A percentile compares a stretch with the other conserved stretches of the same genome.
Evolutionary conservation across 2,113 vertebrate genomes (phyloP).

Genomic region (Podocnemis expansa): DNA sequence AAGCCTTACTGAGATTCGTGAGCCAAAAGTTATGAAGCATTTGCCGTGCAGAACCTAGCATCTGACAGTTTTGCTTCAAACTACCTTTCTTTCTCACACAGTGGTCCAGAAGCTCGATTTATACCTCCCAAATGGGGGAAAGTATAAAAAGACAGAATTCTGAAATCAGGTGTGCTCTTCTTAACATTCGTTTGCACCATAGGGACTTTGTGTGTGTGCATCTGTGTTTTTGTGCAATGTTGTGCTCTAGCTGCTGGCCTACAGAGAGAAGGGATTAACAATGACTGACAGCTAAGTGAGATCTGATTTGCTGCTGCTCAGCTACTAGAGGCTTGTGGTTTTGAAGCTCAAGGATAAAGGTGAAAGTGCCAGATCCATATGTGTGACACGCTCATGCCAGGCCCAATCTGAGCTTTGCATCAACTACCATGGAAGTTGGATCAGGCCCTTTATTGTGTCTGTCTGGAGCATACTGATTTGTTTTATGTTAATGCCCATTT

Average conservation of each 20-base stretch:
- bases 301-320: background rate
- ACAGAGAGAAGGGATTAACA: background rate
- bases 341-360: background rate
- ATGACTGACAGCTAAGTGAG: background rate
- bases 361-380: background rate
- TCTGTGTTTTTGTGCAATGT: no score
- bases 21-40: background rate
- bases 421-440: background rate
- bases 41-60: background rate
- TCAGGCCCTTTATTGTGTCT: background rate
- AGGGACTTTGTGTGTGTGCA: background rate
- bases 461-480: background rate
- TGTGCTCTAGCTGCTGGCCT: background rate
- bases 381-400: background rate
- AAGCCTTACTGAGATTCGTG: background rate
- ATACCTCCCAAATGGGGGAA: background rate
- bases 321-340: rapidly evolving
- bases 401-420: rapidly evolving
- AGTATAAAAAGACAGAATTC: background rate
- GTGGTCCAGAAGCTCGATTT: background rate
- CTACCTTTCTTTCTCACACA: background rate
- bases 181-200: background rate
- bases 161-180: background rate
- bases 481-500: background rate
- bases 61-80: background rate